phyloP scores from a whole-genome alignment of 2,888 invertebrate genomes.

The Drosophila incognita region DNA sequence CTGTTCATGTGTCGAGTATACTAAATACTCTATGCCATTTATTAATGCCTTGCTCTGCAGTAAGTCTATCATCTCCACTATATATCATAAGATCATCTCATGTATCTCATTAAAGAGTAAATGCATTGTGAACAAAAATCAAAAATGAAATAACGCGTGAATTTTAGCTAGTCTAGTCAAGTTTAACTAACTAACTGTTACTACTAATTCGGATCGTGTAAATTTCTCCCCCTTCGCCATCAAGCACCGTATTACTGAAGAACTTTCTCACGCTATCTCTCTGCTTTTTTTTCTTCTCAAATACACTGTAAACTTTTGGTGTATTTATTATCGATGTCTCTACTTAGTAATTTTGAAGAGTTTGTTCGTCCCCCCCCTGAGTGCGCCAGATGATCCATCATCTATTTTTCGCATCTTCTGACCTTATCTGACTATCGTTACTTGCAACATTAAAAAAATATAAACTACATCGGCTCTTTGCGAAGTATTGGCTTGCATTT shows the following conservation, averaged over 20 bases:
- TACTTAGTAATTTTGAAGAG: conserved; percentile 27
- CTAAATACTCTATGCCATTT: conserved; percentile 26
- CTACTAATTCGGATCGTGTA: conserved; percentile 38
- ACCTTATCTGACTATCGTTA: conserved; percentile 8
- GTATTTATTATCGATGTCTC: conserved; percentile 48
- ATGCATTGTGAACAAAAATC: conserved; percentile 23
- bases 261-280: conserved; percentile 24
- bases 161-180: conserved; percentile 58
- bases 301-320: conserved; percentile 32
- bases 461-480: conserved; percentile 4
- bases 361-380: conserved; percentile 25
- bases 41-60: conserved; percentile 67
- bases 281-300: not conserved
- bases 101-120: conserved; percentile 24
- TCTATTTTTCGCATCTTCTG: conserved; percentile 21
- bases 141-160: conserved; percentile 53
- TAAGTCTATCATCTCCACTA: conserved; percentile 28
- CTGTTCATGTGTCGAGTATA: conserved; percentile 35
- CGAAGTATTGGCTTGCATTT: not conserved
- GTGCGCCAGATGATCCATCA: conserved; percentile 32
- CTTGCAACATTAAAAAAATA: not conserved
- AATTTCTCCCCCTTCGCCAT: conserved; percentile 17
- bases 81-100: conserved; percentile 9
- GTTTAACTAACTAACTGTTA: conserved; percentile 17
- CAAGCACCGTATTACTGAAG: conserved; percentile 47